Evolutionary conservation across 2,113 vertebrate species (phyloP), one percentile per base, ranked within the genome.

Genomic region (Tachysurus vachellii): DNA sequence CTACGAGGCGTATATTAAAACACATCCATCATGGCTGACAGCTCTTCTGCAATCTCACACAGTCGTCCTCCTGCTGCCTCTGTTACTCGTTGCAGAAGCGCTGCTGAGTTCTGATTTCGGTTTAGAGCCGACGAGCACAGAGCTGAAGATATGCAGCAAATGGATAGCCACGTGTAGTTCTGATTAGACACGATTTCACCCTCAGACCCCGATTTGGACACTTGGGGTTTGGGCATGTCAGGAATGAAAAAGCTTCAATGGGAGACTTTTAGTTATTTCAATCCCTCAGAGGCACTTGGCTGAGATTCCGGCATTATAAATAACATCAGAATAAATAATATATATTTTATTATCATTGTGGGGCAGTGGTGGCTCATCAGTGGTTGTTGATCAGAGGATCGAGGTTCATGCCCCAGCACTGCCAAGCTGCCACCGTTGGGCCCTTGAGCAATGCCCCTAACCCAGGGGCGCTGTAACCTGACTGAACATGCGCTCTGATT

Each of bases 1-100:
- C 89, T 91, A 91, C 89, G 90, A 90, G 83, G 85, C 57, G 56
- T 82, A 94, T 94, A 95, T 95, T 95, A 95, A 94, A 95, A 95
- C 88, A 76, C 90, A 94, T 95, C 94, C 92, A 95, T 95, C 95
- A 94, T 85, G 83, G 86, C 86, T 91, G 92, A 92, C 89, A 90
- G 91, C 87, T 71, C n/a, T 90, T 81, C 85, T 89, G 92, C 91
- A 90, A 90, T 92, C 90, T 93, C 89, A 57, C 83, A 47, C 71
- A n/a, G 56, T 44, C 59, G 53, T 28, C 73, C 70, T 91, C 88
- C 86, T 82, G 62, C 82, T 84, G 85, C 56, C 36, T 66, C 79
- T 19, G 89, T 90, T 92, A 83, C 87, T 88, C 53, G 54, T 64
- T 88, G 81, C 84, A 91, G 47, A 91, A 68, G 42, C 36, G 77